phyloP scores from a whole-genome alignment of 2,888 invertebrate genomes.

The Drepanosiphum platanoidis region DNA sequence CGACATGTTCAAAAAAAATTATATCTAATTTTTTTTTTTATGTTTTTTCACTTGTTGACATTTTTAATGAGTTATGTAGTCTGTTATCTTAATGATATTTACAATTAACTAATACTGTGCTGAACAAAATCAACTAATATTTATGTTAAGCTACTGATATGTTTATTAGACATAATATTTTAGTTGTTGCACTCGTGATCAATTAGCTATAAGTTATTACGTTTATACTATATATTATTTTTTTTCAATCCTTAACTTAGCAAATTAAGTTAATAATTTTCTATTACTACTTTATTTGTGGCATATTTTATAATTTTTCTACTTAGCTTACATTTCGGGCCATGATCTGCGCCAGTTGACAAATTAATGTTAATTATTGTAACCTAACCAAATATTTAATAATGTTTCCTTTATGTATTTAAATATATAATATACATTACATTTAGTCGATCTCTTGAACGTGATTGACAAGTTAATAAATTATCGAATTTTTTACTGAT shows the following conservation, averaged over 20 bases:
- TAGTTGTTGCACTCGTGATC: constrained; percentile 23
- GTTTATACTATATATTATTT: background rate
- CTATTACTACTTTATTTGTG: constrained; percentile 35
- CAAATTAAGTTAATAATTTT: constrained; percentile 18
- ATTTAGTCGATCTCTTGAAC: background rate
- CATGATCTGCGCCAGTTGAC: constrained; percentile 24
- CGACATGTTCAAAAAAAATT: background rate
- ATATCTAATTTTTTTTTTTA: background rate
- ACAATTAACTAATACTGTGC: background rate
- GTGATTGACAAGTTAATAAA: constrained; percentile 9
- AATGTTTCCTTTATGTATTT: constrained; percentile 12
- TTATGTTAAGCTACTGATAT: constrained; percentile 17
- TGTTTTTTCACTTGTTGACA: background rate
- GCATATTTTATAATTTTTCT: constrained; percentile 58
- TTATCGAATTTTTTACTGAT: background rate
- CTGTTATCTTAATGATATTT: constrained; percentile 15
- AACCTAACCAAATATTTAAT: constrained; percentile 55
- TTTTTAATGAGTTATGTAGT: constrained; percentile 31
- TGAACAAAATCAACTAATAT: constrained; percentile 19
- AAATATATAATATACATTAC: background rate
- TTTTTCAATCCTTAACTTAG: background rate
- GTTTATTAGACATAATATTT: constrained; percentile 4
- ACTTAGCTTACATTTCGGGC: constrained; percentile 31
- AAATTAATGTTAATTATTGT: constrained; percentile 48
- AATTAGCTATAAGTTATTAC: constrained; percentile 29